Evolutionary conservation across 2,888 invertebrate genomes (phyloP).

Genomic region (Nasonovia ribisnigri): DNA sequence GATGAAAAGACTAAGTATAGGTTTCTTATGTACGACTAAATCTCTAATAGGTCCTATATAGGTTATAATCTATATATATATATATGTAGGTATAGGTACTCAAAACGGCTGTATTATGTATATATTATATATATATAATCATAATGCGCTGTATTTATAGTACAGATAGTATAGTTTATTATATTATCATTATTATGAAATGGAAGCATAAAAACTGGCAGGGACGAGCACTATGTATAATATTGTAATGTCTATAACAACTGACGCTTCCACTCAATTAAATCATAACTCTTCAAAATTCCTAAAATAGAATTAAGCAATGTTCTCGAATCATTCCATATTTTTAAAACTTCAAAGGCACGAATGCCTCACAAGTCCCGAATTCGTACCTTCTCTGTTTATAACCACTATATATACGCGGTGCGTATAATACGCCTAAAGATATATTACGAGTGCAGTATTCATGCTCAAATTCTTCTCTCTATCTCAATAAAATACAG

Average conservation of each 20-base stretch:
- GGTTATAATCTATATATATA: no score
- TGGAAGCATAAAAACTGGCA: neutral
- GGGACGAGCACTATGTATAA: neutral
- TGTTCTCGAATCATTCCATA: neutral
- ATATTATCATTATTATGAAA: neutral
- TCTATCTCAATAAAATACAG: neutral
- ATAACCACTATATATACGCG: neutral
- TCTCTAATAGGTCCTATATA: neutral
- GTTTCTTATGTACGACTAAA: neutral
- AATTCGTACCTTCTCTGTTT: neutral
- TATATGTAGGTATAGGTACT: neutral
- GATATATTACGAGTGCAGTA: no score
- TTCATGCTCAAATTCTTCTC: no score
- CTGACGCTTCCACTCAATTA: neutral
- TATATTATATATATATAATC: no score
- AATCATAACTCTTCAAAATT: neutral
- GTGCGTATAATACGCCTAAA: neutral
- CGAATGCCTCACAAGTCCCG: neutral
- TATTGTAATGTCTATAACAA: no score
- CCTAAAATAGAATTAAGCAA: neutral
- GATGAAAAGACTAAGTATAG: neutral
- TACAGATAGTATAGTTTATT: no score
- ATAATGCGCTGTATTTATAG: neutral
- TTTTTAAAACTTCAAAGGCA: neutral
- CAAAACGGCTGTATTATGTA: neutral